Evolutionary conservation across 2,888 invertebrate species (phyloP).

Genomic region (Xestia ashworthii): DNA sequence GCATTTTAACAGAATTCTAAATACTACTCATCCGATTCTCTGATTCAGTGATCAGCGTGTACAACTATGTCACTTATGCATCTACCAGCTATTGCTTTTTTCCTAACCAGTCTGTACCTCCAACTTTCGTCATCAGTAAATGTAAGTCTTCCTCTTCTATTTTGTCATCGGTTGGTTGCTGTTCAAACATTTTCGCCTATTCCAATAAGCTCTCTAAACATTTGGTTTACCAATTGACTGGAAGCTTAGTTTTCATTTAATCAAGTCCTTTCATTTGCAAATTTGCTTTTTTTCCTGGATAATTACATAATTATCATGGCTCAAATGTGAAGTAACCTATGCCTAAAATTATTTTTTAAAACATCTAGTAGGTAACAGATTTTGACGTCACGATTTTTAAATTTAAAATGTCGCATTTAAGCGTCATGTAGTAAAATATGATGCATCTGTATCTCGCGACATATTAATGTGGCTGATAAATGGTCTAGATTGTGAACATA

Average conservation of each 20-base stretch:
- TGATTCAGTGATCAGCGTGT: background rate
- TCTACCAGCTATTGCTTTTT: background rate
- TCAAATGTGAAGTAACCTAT: background rate
- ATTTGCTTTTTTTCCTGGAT: background rate
- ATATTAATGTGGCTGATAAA: slow-evolving; percentile 81
- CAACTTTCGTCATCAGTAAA: background rate
- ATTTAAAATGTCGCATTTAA: slow-evolving; percentile 65
- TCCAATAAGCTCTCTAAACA: background rate
- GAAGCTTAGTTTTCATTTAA: background rate
- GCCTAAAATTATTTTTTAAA: too few relatives aligned
- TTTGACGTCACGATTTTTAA: slow-evolving; percentile 72
- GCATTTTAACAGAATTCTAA: background rate
- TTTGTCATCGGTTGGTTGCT: background rate
- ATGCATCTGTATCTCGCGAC: slow-evolving; percentile 52
- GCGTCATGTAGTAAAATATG: slow-evolving; percentile 59
- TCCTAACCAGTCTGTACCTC: background rate
- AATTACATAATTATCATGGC: background rate
- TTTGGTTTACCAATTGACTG: background rate
- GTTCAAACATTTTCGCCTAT: background rate
- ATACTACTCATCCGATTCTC: background rate
- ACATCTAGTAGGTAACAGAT: slow-evolving; percentile 12
- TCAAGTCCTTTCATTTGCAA: background rate
- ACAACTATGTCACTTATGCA: background rate
- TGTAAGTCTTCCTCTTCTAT: background rate
- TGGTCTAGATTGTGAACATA: slow-evolving; percentile 78